Conservation (phyloP, 2,797 vertebrate genomes). For the Malurus splendens region DNA sequence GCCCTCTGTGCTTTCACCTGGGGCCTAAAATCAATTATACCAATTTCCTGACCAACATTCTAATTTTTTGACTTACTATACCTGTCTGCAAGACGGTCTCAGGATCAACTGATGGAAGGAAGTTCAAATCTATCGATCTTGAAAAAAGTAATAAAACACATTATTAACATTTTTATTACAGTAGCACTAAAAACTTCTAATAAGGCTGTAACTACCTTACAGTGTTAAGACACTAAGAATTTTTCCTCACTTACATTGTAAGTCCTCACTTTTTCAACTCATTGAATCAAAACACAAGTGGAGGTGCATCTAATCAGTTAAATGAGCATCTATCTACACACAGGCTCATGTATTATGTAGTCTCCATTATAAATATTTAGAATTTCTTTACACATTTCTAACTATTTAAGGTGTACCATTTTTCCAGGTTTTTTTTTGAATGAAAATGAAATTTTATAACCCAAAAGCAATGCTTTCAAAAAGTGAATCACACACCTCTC, state of each 20-base stretch:
- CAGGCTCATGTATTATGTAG: accelerated
- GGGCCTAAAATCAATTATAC: not conserved
- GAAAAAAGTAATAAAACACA: not conserved
- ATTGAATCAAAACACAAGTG: not conserved
- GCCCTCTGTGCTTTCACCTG: not conserved
- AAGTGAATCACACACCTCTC: slow-evolving; percentile 75
- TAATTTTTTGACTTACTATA: slow-evolving; percentile 62
- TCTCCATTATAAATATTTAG: not conserved
- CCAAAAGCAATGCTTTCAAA: not conserved
- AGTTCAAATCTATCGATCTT: slow-evolving; percentile 85
- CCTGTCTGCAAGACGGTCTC: slow-evolving; percentile 94
- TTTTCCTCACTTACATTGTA: not conserved
- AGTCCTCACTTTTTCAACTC: not conserved
- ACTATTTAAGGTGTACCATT: not conserved
- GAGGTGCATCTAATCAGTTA: not conserved
- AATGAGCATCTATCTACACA: not conserved
- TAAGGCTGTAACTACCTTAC: not conserved
- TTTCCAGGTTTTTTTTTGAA: not conserved
- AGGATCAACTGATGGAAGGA: slow-evolving; percentile 92
- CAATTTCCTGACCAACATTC: not conserved
- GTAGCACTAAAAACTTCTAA: not conserved
- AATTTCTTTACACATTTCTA: not conserved
- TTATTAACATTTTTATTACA: not conserved
- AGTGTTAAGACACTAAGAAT: not conserved
- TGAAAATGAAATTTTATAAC: not conserved